phyloP scores from a whole-genome alignment of 2,113 vertebrate genomes.

The Hypomesus transpacificus region DNA sequence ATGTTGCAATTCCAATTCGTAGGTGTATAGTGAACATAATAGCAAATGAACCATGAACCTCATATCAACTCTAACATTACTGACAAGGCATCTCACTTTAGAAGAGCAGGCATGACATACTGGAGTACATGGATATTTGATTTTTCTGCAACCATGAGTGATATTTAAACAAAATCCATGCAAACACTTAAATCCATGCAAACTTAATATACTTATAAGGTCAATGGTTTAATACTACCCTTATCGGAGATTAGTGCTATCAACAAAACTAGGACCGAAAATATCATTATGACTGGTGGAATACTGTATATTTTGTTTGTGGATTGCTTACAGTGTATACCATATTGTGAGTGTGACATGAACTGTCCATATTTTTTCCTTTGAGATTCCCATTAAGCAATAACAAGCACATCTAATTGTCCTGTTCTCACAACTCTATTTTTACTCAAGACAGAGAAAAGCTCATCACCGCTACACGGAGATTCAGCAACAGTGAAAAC shows the following conservation, averaged over 20 bases:
- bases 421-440: constrained; percentile 39
- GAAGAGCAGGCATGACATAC: background rate
- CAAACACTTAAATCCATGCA: too few species aligned
- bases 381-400: background rate
- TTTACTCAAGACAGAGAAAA: constrained; percentile 29
- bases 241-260: too few species aligned
- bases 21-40: background rate
- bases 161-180: too few species aligned
- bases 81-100: background rate
- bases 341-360: background rate
- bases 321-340: background rate
- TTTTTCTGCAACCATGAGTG: too few species aligned
- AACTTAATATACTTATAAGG: too few species aligned
- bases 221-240: too few species aligned
- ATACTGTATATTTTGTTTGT: too few species aligned
- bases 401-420: constrained; percentile 35
- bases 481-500: constrained; percentile 19
- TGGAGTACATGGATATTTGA: background rate
- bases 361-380: background rate
- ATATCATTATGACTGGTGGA: too few species aligned
- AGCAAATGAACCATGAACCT: background rate
- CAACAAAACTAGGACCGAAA: too few species aligned
- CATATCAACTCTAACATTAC: background rate
- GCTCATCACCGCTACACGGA: constrained; percentile 33
- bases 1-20: constrained; percentile 1